phyloP scores from a whole-genome alignment of 2,888 invertebrate genomes.

The Scotopteryx bipunctaria region DNA sequence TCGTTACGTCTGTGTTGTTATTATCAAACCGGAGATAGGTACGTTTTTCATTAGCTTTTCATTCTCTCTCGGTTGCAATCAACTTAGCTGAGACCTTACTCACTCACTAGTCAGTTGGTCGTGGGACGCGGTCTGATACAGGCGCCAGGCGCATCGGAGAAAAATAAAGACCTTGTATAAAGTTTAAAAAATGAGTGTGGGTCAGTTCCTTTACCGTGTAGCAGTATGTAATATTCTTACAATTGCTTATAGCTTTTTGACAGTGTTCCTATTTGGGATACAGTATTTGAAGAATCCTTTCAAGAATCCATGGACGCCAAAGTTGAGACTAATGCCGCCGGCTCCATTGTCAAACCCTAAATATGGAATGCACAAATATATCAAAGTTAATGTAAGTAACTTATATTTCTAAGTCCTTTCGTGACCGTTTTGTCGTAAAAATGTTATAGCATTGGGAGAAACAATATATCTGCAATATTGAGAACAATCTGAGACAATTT shows the following conservation, averaged over 20 bases:
- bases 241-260: slow-evolving; percentile 47
- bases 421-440: too few relatives aligned
- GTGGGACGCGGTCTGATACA: not conserved
- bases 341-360: slow-evolving; percentile 71
- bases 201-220: slow-evolving; percentile 46
- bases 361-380: slow-evolving; percentile 80
- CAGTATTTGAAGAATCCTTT: slow-evolving; percentile 62
- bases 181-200: slow-evolving; percentile 43
- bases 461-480: too few relatives aligned
- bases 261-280: slow-evolving; percentile 50
- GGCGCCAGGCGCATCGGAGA: slow-evolving; percentile 5
- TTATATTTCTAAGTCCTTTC: too few relatives aligned
- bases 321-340: slow-evolving; percentile 74
- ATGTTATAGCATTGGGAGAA: too few relatives aligned
- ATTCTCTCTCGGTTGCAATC: too few relatives aligned
- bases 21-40: too few relatives aligned
- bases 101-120: slow-evolving; percentile 1
- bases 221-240: slow-evolving; percentile 53
- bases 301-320: slow-evolving; percentile 56
- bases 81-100: not conserved
- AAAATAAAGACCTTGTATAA: not conserved
- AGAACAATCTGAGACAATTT: too few relatives aligned
- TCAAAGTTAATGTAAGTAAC: slow-evolving; percentile 80
- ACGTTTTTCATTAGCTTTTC: too few relatives aligned
- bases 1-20: too few relatives aligned